A percentile compares a stretch with the other conserved stretches of the same genome.
Conservation (phyloP, 2,797 vertebrate genomes). For the Pristis pectinata region DNA sequence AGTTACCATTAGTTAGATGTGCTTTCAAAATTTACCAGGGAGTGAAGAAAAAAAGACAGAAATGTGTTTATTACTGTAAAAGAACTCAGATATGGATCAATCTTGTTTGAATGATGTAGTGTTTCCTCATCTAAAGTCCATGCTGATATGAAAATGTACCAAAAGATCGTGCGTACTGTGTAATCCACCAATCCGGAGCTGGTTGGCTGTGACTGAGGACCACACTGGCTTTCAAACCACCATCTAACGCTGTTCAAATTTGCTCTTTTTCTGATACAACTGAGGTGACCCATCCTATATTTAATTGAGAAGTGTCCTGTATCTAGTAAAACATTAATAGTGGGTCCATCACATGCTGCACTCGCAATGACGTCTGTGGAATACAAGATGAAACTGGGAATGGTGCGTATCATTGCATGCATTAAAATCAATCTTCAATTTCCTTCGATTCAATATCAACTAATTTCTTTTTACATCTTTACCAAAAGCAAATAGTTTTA, state of each 20-base stretch:
- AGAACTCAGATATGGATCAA: not conserved
- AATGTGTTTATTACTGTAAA: not conserved
- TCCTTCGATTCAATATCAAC: not conserved
- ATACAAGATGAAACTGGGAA: not conserved
- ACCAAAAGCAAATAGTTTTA: slow-evolving; percentile 1
- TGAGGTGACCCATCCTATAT: not conserved
- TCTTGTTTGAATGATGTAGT: not conserved
- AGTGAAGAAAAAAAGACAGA: not conserved
- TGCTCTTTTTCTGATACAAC: not conserved
- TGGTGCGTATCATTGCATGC: not conserved
- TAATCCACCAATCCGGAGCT: not conserved
- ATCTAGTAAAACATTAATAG: slow-evolving; percentile 25
- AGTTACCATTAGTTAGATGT: not conserved
- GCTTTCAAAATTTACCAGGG: not conserved
- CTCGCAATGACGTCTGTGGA: not conserved
- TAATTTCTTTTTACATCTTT: not conserved
- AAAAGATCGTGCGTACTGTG: not conserved
- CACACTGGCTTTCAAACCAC: not conserved
- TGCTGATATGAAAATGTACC: not conserved
- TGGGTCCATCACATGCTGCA: not conserved
- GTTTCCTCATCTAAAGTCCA: not conserved
- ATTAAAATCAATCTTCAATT: not conserved
- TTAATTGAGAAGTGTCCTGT: not conserved
- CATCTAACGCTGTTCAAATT: not conserved
- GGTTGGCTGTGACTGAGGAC: not conserved